A percentile compares a stretch with the other conserved stretches of the same genome.
phyloP scores from a whole-genome alignment of 2,888 invertebrate species.

The Dilophus febrilis region DNA sequence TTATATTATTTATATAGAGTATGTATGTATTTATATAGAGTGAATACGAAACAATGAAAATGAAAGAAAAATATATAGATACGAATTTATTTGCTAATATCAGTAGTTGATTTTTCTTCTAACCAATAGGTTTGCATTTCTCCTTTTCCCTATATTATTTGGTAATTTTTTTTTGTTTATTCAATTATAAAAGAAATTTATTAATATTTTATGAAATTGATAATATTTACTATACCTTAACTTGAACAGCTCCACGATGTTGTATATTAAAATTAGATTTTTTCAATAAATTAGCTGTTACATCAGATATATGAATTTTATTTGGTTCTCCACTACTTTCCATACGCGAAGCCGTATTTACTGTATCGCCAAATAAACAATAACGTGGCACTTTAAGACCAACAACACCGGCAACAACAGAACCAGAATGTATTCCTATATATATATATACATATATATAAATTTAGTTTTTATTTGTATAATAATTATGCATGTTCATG shows the following conservation, averaged over 20 bases:
- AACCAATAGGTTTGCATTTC: conserved; percentile 77
- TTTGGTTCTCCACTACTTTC: conserved; percentile 50
- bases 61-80: too few species aligned
- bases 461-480: too few species aligned
- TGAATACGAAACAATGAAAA: too few species aligned
- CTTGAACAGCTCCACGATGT: conserved; percentile 54
- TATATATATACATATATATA: neutral
- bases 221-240: conserved; percentile 43
- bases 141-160: conserved; percentile 56
- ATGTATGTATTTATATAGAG: too few species aligned
- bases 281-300: conserved; percentile 48
- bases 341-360: conserved; percentile 84
- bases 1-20: too few species aligned
- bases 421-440: conserved; percentile 68
- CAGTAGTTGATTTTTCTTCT: conserved; percentile 37
- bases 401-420: conserved; percentile 76
- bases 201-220: conserved; percentile 6
- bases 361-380: conserved; percentile 80
- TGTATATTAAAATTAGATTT: conserved; percentile 46
- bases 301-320: conserved; percentile 58
- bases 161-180: conserved; percentile 5
- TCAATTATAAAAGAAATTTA: neutral
- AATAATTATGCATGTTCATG: neutral
- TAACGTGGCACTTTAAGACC: conserved; percentile 71
- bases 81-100: too few species aligned